Conservation (phyloP, 1,140 invertebrate genomes). For the Copidosoma floridanum region DNA sequence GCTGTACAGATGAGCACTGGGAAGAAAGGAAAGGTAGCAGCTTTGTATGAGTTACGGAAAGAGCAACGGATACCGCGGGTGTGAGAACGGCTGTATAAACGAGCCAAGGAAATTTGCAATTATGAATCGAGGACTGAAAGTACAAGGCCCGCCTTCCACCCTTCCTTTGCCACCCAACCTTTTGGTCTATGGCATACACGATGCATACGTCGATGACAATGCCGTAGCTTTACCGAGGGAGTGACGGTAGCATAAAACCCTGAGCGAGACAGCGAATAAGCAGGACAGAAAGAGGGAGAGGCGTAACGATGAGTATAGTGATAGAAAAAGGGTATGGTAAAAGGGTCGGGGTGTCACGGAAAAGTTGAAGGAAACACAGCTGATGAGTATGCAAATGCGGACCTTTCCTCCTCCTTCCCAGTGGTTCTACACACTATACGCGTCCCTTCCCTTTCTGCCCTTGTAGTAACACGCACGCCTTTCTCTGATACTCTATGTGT, state of each 20-base stretch:
- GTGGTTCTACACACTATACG: not conserved
- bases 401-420: constrained; percentile 25
- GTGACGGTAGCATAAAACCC: not conserved
- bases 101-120: constrained; percentile 58
- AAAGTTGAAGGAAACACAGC: constrained; percentile 58
- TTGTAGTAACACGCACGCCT: not conserved
- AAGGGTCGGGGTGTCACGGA: constrained; percentile 37
- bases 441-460: not conserved
- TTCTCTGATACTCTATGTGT: constrained; percentile 6
- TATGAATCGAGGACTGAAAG: constrained; percentile 56
- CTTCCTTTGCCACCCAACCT: no score
- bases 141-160: constrained; percentile 45
- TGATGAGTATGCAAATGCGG: constrained; percentile 58
- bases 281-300: constrained; percentile 3
- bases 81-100: constrained; percentile 52
- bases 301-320: no score
- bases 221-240: constrained; percentile 27
- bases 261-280: constrained; percentile 7
- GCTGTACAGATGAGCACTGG: not conserved
- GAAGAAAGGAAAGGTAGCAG: not conserved
- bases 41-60: not conserved
- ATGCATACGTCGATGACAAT: constrained; percentile 38
- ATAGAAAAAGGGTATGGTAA: constrained; percentile 7
- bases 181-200: no score
- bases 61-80: constrained; percentile 24